Evolutionary conservation across 2,797 vertebrate species (phyloP), one percentile per base, ranked within the genome.

Genomic region (Steatocranus sp.): DNA sequence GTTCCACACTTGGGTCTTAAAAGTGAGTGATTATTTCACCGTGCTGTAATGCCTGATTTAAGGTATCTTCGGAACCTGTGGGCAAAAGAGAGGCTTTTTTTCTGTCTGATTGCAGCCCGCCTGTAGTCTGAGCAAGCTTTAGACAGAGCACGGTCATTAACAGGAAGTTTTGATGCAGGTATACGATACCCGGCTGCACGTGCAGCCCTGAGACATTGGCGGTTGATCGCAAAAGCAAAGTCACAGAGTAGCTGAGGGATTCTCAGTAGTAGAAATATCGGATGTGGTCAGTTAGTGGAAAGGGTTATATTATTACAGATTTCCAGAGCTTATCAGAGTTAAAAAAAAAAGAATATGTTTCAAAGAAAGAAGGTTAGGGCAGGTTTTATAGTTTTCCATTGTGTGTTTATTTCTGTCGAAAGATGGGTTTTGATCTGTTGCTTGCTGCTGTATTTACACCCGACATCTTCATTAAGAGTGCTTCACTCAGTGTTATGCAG

Each of bases 51-150:
- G 38, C 9, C 38, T 70, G 14, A 25, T 43, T 43, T 46, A 70
- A 18, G 23, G n/a, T 7, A 17, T 46, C 23, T 70, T 43, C 0
- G 0, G 38, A 70, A 27, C 23, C 38, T 70, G 9, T 18, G 23
- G 66, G 38, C 23, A 27, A 70, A 11, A 18, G 23, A 70, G 20
- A 46, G 25, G 66, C 3, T 27, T 46, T 70, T 32, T 58, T 41
- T 66, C 20, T 41, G 12, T 66, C 20, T 70, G 20, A 70, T 70
- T 46, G 66, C 20, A 70, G 14, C 38, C 38, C 0, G 3, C 23
- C 14, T 70, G n/a, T 41, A 25, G 12, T 66, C 36, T 66, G 41
- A 70, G 15, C 23, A 70, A 27, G 41, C 66, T 46, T 18, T 30
- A 48, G 15, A 15, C 66, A 46, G 66, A 11, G 23, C 23, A 8